Evolutionary conservation across 2,888 invertebrate species (phyloP).

Genomic region (Odontocolon sp.): DNA sequence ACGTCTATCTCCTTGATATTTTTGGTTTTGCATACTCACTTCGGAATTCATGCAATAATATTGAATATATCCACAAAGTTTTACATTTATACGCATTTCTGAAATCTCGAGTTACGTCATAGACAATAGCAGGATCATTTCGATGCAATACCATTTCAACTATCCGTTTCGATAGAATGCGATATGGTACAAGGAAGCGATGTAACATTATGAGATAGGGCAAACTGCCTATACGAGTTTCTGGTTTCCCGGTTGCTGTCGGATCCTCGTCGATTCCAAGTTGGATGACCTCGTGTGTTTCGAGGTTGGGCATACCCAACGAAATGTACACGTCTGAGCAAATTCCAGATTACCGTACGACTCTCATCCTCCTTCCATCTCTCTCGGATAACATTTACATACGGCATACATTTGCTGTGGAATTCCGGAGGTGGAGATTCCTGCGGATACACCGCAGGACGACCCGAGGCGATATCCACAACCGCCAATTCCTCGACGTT

Average conservation of each 20-base stretch:
- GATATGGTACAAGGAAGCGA: conserved; percentile 8
- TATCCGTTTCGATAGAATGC: conserved; percentile 1
- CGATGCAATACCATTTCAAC: background rate
- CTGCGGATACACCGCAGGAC: conserved; percentile 62
- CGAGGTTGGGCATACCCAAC: conserved; percentile 41
- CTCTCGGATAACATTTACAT: conserved; percentile 76
- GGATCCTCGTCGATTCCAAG: conserved; percentile 21
- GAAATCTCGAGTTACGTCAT: no score
- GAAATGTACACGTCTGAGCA: conserved; percentile 72
- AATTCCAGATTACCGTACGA: conserved; percentile 76
- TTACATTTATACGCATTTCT: no score
- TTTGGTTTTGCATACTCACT: no score
- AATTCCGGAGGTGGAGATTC: conserved; percentile 63
- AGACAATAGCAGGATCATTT: no score
- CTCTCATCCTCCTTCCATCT: conserved; percentile 11
- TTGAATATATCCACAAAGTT: no score
- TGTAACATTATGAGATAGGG: conserved; percentile 1
- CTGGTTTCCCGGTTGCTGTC: background rate
- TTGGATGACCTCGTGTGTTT: background rate
- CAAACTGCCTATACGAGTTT: background rate
- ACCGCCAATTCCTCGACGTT: conserved; percentile 19
- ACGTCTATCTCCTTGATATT: no score
- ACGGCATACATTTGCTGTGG: conserved; percentile 73
- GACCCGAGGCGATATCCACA: conserved; percentile 53
- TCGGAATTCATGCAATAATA: no score